Base-by-base conservation (phyloP, 2,113 vertebrate genomes). In the Triplophysa siluroides region DNA sequence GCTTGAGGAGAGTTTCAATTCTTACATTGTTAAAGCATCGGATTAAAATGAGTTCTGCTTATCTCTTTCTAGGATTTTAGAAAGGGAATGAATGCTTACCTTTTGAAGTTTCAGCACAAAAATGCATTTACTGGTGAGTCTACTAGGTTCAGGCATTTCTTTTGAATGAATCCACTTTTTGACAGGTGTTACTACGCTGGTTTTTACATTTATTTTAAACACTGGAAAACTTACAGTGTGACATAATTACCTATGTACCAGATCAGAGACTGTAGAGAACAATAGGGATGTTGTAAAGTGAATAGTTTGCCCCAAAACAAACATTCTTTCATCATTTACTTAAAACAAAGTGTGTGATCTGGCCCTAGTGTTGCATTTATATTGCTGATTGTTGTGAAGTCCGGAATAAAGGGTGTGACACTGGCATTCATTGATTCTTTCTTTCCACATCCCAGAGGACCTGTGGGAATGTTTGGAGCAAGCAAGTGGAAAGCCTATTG, bases 21-120 rank as follows among this genome's bases (percentile, higher is more conserved):
- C 45, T 50, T 11, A 12, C 8, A 43, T 16, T 1, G 68, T 24
- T 54, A 50, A 8, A 18, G 16, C 21, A 54, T 3, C 9, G 0
- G 1, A 29, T 24, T 71, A 8, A 24, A 33, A 12, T 45, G 1
- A 21, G 60, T 38, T 67, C 8, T 41, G 16, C 52, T 75, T 82
- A 58, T 2, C 24, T 78, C 4, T 82, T 77, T 86, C 76, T 81
- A 99, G 98, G 98, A 99, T 88, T 99, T 99, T 78, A 93, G 96
- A 90, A 99, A 96, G 94, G 98, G 98, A 93, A 99, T 99, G 98
- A 95, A 99, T 67, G 85, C 95, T 18, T 99, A 99, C 85, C 93
- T 99, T 84, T 92, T 94, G 65, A 99, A 97, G 88, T 99, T 98
- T 89, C 97, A 99, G 87, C 93, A 98, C 90, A 98, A 94, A 93